These are phyloP conservation scores for Mustela erminea DNA, from an alignment of 2,797 vertebrate species.

Conservation along the genomic window DNA sequence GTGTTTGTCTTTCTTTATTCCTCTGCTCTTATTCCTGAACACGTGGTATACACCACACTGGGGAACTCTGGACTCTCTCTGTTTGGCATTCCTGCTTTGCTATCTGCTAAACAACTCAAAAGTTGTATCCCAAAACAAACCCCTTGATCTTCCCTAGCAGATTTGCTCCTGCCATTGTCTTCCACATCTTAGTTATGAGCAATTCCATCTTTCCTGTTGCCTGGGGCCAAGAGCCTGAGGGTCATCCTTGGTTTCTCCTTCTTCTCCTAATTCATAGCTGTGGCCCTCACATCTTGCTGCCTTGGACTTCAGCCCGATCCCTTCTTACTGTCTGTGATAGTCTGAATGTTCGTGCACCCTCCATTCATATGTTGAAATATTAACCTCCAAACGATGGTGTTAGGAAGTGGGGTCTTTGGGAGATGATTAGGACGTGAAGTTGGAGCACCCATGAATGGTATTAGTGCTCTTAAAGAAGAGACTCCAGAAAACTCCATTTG, in stretches of 20 bases:
- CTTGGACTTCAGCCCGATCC: background rate
- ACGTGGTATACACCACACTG: background rate
- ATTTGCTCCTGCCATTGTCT: background rate
- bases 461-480: background rate
- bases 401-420: background rate
- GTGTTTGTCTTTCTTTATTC: background rate
- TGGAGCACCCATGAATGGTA: background rate
- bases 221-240: background rate
- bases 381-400: background rate
- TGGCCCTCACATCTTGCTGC: no score
- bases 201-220: background rate
- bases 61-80: background rate
- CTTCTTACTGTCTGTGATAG: background rate
- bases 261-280: background rate
- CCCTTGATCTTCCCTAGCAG: background rate
- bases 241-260: background rate
- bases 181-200: background rate
- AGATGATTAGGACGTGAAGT: background rate
- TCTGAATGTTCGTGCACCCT: background rate
- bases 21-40: background rate
- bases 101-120: background rate
- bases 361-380: background rate
- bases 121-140: background rate
- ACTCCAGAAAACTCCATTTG: background rate
- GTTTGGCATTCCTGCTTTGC: background rate